These are phyloP conservation scores for Lithodes maja DNA, from an alignment of 2,888 invertebrate species.

Conservation along the genomic window DNA sequence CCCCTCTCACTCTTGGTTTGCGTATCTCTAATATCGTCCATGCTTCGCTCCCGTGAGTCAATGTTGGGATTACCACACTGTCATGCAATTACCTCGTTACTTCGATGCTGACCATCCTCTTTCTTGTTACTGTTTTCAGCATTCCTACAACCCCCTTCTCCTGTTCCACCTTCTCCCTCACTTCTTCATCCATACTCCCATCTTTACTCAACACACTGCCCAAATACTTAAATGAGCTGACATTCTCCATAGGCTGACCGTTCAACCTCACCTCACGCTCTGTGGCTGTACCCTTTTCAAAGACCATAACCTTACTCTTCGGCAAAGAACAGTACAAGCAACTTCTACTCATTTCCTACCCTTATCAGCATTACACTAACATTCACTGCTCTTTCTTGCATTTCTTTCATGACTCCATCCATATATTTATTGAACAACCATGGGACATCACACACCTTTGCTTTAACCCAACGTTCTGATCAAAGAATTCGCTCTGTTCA, in stretches of 20 bases:
- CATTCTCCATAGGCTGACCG: not conserved
- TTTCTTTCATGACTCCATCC: no score
- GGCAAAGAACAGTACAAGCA: no score
- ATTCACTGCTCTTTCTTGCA: no score
- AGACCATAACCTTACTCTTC: no score
- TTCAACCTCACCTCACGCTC: not conserved
- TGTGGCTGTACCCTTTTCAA: not conserved
- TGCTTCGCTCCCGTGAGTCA: not conserved
- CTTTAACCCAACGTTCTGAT: no score
- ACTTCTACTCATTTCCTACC: no score
- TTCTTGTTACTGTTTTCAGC: not conserved
- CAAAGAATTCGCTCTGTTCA: no score
- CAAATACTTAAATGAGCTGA: not conserved
- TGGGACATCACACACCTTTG: no score
- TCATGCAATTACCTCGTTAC: not conserved
- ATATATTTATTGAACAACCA: no score
- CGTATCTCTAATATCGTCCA: not conserved
- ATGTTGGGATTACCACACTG: not conserved
- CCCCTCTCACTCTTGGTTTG: not conserved
- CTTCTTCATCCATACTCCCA: not conserved
- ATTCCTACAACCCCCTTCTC: not conserved
- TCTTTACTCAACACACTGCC: not conserved
- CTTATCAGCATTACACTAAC: no score
- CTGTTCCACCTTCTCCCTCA: not conserved
- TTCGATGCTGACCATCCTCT: not conserved